Percentiles rank a stretch among this genome's conserved stretches.
These are phyloP conservation scores for Spodoptera exigua DNA, from an alignment of 2,888 invertebrate species.

Conservation along the genomic window DNA sequence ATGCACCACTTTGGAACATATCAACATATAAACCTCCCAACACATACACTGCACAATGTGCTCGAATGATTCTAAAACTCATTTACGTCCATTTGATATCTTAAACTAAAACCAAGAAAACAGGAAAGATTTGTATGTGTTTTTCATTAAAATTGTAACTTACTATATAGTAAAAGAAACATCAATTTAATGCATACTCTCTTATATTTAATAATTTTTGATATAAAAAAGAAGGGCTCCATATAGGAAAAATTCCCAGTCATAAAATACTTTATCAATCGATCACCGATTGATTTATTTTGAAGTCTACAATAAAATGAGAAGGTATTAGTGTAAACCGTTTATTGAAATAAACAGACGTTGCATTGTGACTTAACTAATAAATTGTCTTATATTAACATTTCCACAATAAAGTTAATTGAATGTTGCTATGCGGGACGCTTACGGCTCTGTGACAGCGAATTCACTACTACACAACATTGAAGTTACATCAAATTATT, in stretches of 20 bases:
- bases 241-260: neutral
- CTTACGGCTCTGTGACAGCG: constrained; percentile 30
- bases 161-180: constrained; percentile 3
- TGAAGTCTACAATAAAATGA: constrained; percentile 50
- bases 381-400: constrained; percentile 48
- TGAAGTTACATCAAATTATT: constrained; percentile 26
- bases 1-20: constrained; percentile 39
- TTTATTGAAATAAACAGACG: constrained; percentile 51
- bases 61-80: constrained; percentile 33
- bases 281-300: constrained; percentile 9
- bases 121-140: constrained; percentile 12
- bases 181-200: too few species aligned
- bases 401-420: constrained; percentile 45
- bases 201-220: neutral
- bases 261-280: constrained; percentile 16
- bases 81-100: constrained; percentile 35
- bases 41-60: constrained; percentile 27
- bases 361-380: constrained; percentile 57
- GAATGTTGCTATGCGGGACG: constrained; percentile 31
- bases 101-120: constrained; percentile 32
- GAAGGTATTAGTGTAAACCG: constrained; percentile 37
- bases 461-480: constrained; percentile 23
- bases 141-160: constrained; percentile 2
- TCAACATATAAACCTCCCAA: constrained; percentile 31
- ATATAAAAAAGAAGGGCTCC: neutral